These are phyloP conservation scores for Mormyrus proboscirostris DNA, from an alignment of 2,797 vertebrate genomes.

Conservation along the genomic window DNA sequence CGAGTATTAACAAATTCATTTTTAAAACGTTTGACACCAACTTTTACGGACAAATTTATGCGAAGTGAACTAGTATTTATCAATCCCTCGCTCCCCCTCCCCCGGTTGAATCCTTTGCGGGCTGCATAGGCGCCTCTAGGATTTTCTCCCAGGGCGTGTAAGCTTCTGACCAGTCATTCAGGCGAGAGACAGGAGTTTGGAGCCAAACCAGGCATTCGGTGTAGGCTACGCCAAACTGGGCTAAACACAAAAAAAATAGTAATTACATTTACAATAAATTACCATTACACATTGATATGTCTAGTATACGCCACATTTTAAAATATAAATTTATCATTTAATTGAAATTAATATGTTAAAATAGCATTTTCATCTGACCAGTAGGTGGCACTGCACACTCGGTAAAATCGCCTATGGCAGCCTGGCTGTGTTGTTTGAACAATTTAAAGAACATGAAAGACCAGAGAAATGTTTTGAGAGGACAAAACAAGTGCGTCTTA, in stretches of 20 bases:
- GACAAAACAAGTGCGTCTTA: neutral
- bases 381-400: neutral
- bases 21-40: neutral
- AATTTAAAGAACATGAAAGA: neutral
- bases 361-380: neutral
- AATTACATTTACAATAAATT: neutral
- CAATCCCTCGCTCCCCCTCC: neutral
- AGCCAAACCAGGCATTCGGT: neutral
- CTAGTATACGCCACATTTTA: neutral
- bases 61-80: neutral
- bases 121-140: neutral
- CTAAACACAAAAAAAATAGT: neutral
- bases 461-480: neutral
- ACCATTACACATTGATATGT: neutral
- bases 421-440: neutral
- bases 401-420: neutral
- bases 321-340: neutral
- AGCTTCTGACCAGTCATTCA: neutral
- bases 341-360: neutral
- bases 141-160: neutral
- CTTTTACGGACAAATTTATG: neutral
- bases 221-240: neutral
- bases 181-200: neutral
- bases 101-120: neutral
- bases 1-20: neutral